These are phyloP conservation scores for Botia kubotai DNA, from an alignment of 2,797 vertebrate species.

Conservation along the genomic window DNA sequence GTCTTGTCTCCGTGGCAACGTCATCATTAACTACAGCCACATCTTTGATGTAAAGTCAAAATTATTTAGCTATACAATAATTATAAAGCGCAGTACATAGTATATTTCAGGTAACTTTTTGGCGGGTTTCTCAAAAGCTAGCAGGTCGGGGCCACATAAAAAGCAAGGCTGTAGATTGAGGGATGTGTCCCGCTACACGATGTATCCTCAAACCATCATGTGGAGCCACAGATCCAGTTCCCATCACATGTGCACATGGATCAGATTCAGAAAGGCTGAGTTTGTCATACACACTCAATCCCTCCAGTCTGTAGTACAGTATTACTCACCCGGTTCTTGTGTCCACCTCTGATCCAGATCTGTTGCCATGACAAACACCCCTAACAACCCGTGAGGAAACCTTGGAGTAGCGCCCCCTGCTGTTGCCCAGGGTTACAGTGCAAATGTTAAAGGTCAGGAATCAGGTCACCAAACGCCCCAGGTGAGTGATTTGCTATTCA, in stretches of 20 bases:
- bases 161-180: too few species aligned
- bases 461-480: not conserved
- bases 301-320: not conserved
- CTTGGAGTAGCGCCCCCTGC: conserved; percentile 46
- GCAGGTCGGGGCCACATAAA: too few species aligned
- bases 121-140: too few species aligned
- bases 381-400: conserved; percentile 28
- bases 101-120: too few species aligned
- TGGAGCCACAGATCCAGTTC: too few species aligned
- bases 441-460: conserved; percentile 54
- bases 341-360: conserved; percentile 2
- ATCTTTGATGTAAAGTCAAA: too few species aligned
- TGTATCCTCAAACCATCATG: too few species aligned
- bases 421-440: conserved; percentile 49
- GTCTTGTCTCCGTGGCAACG: too few species aligned
- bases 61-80: too few species aligned
- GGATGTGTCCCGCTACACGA: too few species aligned
- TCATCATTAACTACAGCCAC: too few species aligned
- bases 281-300: not conserved
- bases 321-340: conserved; percentile 8
- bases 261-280: not conserved
- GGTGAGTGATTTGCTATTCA: not conserved
- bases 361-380: conserved; percentile 7
- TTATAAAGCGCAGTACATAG: too few species aligned
- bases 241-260: not conserved